Evolutionary conservation across 2,113 vertebrate species (phyloP), one percentile per base, ranked within the genome.

Genomic region (Ophthalmolycus amberensis): DNA sequence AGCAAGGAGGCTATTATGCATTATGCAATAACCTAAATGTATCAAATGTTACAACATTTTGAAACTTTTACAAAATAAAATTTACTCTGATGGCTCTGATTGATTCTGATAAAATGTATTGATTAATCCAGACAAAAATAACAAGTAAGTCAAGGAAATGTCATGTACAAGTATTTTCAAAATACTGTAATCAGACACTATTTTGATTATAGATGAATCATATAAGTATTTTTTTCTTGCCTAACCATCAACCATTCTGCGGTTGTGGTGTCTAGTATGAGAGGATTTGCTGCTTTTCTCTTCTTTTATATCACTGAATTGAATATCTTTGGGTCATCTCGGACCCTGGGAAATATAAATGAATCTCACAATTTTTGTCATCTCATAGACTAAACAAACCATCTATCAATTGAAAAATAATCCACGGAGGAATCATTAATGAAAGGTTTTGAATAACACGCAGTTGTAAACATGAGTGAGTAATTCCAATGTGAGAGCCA

Each of bases 401-500:
- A 37, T 34, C 9, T 2, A 22, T 18, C 32, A 16, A 46, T 22
- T 60, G 54, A 40, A 20, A 46, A 74, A 46, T 48, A 50, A 63
- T 34, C 29, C 32, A 27, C 16, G 12, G 27, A 46, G n/a, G 32
- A 74, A 37, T 63, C 8, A 37, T 22, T 12, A 34, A 32, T n/a
- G 9, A 69, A 59, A 40, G 12, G 34, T 73, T 70, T 62, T 82
- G 15, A 62, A 59, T 25, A n/a, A 22, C 7, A 52, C 14, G 9
- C 25, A 6, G 9, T 25, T 34, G 42, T 66, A 48, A 85, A 82
- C 32, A 62, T 42, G 27, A 48, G 22, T 48, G 67, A 74, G 34
- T 77, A 52, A 71, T 74, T 79, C 69, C 79, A 67, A 1, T 22
- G 69, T 65, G 25, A 65, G 63, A 62, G 65, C 50, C 46, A 74